phyloP scores from a whole-genome alignment of 1,140 invertebrate species.

The Drosophila yakuba region DNA sequence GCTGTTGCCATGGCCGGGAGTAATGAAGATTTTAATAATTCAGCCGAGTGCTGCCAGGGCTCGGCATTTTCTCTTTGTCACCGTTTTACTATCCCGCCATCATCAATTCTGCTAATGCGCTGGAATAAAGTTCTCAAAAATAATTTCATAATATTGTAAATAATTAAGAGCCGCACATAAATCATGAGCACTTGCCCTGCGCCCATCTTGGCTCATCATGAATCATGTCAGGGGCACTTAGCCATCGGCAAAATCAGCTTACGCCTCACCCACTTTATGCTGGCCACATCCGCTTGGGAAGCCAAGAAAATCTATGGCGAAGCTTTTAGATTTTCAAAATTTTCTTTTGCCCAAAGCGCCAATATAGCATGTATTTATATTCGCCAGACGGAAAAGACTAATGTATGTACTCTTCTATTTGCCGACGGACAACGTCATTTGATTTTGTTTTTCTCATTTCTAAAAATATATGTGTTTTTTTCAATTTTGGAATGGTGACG shows the following conservation, averaged over 20 bases:
- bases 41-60: slow-evolving; percentile 20
- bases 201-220: slow-evolving; percentile 19
- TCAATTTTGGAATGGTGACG: slow-evolving; percentile 59
- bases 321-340: slow-evolving; percentile 64
- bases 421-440: slow-evolving; percentile 25
- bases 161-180: slow-evolving; percentile 66
- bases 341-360: slow-evolving; percentile 30
- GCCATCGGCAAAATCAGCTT: slow-evolving; percentile 45
- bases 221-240: slow-evolving; percentile 81
- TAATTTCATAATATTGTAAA: slow-evolving; percentile 68
- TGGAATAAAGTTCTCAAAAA: slow-evolving; percentile 61
- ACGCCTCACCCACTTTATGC: slow-evolving; percentile 33
- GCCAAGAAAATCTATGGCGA: slow-evolving; percentile 41
- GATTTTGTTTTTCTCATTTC: slow-evolving; percentile 39
- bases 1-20: slow-evolving; percentile 35
- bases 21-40: slow-evolving; percentile 80
- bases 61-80: slow-evolving; percentile 16
- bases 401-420: slow-evolving; percentile 8
- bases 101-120: slow-evolving; percentile 60
- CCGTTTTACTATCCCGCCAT: slow-evolving; percentile 30
- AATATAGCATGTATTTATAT: slow-evolving; percentile 21
- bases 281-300: slow-evolving; percentile 41
- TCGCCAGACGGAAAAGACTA: neutral
- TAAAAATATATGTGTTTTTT: slow-evolving; percentile 28
- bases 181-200: slow-evolving; percentile 29